Conservation (phyloP, 2,113 vertebrate species). For the Megalops atlanticus region DNA sequence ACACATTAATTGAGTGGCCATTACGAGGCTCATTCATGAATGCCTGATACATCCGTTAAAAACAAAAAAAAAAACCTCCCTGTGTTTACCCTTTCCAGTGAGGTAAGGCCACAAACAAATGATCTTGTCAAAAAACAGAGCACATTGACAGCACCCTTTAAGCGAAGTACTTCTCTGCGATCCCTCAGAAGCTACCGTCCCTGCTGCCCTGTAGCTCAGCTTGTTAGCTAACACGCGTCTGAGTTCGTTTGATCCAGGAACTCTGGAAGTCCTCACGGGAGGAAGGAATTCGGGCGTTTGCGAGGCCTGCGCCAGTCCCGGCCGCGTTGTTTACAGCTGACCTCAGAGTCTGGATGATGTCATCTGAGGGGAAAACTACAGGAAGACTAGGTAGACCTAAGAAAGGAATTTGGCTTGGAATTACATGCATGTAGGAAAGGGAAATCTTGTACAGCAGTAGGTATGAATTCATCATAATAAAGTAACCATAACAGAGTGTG, state of each 20-base stretch:
- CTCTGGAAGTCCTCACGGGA: slow-evolving; percentile 45
- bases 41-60: no score
- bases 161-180: background rate
- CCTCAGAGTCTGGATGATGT: slow-evolving; percentile 47
- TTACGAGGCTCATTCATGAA: no score
- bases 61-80: no score
- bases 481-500: no score
- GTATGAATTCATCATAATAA: no score
- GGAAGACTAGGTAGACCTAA: background rate
- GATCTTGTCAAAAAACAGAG: background rate
- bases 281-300: slow-evolving; percentile 47
- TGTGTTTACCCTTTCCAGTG: no score
- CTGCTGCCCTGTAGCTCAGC: background rate
- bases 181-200: background rate
- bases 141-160: background rate
- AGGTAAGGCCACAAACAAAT: background rate
- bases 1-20: no score
- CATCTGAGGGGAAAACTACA: slow-evolving; percentile 29
- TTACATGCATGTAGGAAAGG: background rate
- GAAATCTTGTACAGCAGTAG: background rate
- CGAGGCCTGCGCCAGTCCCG: slow-evolving; percentile 12
- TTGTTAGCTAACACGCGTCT: no score
- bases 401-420: background rate
- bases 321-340: slow-evolving; percentile 19
- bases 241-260: slow-evolving; percentile 28